Evolutionary conservation across 2,113 vertebrate species (phyloP), one percentile per base, ranked within the genome.

Genomic region (Caranx melampygus): DNA sequence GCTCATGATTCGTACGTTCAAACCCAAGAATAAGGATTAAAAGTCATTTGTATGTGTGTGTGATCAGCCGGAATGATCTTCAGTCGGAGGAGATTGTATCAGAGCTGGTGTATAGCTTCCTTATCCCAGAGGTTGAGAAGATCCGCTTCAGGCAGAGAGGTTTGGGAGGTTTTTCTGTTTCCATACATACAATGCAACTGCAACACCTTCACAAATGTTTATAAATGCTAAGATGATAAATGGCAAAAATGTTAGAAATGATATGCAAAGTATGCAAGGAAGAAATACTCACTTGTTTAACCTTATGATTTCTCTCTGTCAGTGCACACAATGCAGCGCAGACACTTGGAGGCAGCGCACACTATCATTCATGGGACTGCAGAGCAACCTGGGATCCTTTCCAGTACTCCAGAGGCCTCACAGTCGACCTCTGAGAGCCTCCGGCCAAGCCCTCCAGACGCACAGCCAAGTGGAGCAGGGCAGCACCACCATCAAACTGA

Each of bases 81-180:
- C 97, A 98, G 91, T 97, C 97, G 6, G 96, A 99, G 91, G 97
- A 98, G 91, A 96, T 99, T 59, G 97, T 98, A 85, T 96, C 97
- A 2, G 97, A 99, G 90, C 83, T 99, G 92, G 95, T 98, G 84
- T 96, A 98, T 87, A 92, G 95, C 74, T 99, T 99, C 91, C 94
- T 99, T 26, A 96, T 99, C 81, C 97, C 97, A 34, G 97, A 98
- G 84, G 92, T 96, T 0, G 87, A 96, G 89, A 99, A 96, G 93
- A 94, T 83, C 6, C 91, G 58, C 11, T 51, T 95, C 84, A 96
- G 96, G 88, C 91, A 96, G 81, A 96, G 91, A 96, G 98, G 97
- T 98, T 91, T 88, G 94, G 15, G 70, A 35, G 5, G 42, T 13
- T 16, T 73, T 55, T 21, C 4, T 52, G n/a, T 34, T 62, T 54